Base-by-base conservation (phyloP, 1,140 invertebrate species). In the Sitodiplosis mosellana region DNA sequence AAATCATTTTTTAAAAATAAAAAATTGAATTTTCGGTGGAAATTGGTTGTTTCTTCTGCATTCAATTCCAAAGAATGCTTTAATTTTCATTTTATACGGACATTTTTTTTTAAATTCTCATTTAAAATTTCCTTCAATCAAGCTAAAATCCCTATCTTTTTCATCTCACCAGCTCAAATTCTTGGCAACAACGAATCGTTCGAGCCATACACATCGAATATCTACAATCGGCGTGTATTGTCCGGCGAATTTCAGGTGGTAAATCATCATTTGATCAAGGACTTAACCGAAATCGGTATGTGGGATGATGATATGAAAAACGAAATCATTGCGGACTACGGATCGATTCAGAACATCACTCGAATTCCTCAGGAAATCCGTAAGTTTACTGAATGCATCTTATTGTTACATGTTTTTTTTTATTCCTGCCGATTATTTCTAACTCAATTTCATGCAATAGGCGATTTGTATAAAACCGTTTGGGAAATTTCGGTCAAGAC, bases 201-300 rank as follows among this genome's bases (percentile, higher is more conserved):
- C 55, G 80, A 83, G 56, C 74, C 80, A 3, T 83, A 80, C 60
- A 82, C 80, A 1, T 77, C 71, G 36, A 83, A 83, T 55, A 74
- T 83, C 19, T 83, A 82, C 60, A 71, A 67, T 18, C 57, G 80
- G 18, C 58, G 80, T 43, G 80, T 83, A 0, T 60, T 82, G 5
- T 78, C 76, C 37, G 80, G 80, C 37, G 79, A 82, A 59, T 82
- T 82, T 55, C 77, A 80, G 64, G 72, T 82, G 58, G 81, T 83
- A 7, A 82, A 82, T 56, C 76, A 75, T 34, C 78, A 83, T 66
- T 59, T 82, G 37, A 56, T 82, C 21, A 70, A 72, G 50, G 80
- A 83, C 60, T 57, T 83, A 33, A 78, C 76, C 12, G 73, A 80
- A 44, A 51, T 56, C 6, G 69, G 70, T 14, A 54, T 83, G 1